Conservation (phyloP, 2,797 vertebrate species). For the Alcedo atthis region DNA sequence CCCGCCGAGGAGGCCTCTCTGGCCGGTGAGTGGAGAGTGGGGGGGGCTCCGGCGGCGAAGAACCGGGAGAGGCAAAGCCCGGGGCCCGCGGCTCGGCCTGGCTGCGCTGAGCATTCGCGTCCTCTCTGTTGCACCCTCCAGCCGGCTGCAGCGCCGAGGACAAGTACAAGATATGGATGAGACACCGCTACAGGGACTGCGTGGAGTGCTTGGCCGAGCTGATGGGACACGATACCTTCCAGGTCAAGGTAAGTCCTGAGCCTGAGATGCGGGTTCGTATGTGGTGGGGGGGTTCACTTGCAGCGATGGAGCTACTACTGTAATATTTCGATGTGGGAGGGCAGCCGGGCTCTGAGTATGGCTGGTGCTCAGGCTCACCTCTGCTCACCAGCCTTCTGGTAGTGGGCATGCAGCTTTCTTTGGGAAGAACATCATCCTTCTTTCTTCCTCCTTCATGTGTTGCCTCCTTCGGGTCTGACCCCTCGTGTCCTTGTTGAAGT, state of each 20-base stretch:
- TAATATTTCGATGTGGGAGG: rapidly evolving
- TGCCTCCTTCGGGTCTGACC: neutral
- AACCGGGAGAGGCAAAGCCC: neutral
- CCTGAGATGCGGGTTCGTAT: rapidly evolving
- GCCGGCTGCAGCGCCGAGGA: slow-evolving; percentile 78
- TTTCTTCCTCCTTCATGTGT: neutral
- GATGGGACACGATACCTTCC: slow-evolving; percentile 77
- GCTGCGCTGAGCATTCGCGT: rapidly evolving
- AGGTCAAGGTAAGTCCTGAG: slow-evolving; percentile 81
- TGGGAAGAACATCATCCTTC: rapidly evolving
- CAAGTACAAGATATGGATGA: slow-evolving; percentile 91
- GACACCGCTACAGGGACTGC: slow-evolving; percentile 89
- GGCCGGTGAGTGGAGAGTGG: slow-evolving; percentile 69
- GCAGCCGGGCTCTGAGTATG: rapidly evolving
- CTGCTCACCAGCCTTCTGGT: neutral
- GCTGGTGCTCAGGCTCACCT: rapidly evolving
- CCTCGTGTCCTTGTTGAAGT: neutral
- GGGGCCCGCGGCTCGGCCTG: neutral
- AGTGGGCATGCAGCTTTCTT: rapidly evolving
- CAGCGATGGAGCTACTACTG: rapidly evolving
- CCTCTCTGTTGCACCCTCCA: neutral
- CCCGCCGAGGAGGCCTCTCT: slow-evolving; percentile 79
- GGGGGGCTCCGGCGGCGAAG: neutral
- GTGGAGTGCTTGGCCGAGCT: slow-evolving; percentile 82
- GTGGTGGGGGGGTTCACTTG: rapidly evolving